Percentiles rank a stretch among this genome's conserved stretches.
These are phyloP conservation scores for Solenodon paradoxus DNA, from an alignment of 2,113 vertebrate species.

Conservation along the genomic window DNA sequence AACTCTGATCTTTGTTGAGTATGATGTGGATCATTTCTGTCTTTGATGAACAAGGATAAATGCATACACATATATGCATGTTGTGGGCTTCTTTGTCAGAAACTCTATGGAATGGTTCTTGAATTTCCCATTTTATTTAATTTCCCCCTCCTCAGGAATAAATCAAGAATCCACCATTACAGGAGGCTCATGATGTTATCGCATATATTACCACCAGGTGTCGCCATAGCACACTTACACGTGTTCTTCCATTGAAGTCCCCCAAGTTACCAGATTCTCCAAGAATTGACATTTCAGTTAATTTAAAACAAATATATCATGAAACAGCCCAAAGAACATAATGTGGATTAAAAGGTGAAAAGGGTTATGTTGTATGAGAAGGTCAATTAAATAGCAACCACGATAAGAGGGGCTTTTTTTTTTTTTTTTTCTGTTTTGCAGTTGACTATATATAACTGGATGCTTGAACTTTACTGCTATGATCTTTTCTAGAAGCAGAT, in stretches of 20 bases:
- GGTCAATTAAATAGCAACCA: background rate
- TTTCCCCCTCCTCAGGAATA: slow-evolving; percentile 14
- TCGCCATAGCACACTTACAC: slow-evolving; percentile 1
- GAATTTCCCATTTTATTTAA: background rate
- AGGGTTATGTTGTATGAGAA: background rate
- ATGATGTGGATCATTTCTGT: background rate
- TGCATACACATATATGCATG: background rate
- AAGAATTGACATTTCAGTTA: background rate
- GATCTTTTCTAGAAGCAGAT: background rate
- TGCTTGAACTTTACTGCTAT: background rate
- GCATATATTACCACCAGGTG: slow-evolving; percentile 32
- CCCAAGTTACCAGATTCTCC: background rate
- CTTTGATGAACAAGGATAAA: background rate
- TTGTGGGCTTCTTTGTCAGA: no score
- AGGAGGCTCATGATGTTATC: background rate
- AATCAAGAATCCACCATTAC: background rate
- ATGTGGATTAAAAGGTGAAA: background rate
- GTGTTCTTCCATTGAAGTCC: background rate
- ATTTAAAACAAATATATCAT: background rate
- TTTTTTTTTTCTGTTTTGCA: background rate
- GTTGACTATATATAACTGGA: background rate
- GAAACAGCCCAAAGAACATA: background rate
- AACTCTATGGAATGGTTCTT: background rate
- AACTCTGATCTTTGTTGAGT: background rate
- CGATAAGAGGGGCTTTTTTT: no score